A percentile compares a stretch with the other conserved stretches of the same genome.
phyloP scores from a whole-genome alignment of 1,140 invertebrate genomes.

The Drosophila santomea region DNA sequence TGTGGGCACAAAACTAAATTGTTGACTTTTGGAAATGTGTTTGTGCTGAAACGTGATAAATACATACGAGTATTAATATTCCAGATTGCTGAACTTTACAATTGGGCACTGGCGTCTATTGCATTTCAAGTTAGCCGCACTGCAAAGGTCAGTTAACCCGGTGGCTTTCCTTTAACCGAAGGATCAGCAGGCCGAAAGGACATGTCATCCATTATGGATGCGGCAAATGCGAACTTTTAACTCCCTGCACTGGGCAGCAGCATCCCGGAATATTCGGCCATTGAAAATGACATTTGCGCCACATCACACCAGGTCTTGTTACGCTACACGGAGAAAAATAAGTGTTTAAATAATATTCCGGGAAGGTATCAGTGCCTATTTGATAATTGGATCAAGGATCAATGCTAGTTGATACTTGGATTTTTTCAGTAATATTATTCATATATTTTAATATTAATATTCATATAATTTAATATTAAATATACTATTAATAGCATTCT shows the following conservation, averaged over 20 bases:
- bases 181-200: conserved; percentile 37
- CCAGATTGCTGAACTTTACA: conserved; percentile 28
- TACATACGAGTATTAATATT: conserved; percentile 8
- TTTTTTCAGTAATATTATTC: no score
- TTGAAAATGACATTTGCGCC: conserved; percentile 73
- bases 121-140: conserved; percentile 35
- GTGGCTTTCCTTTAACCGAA: conserved; percentile 49
- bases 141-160: conserved; percentile 74
- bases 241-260: conserved; percentile 36
- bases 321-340: background rate
- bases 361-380: no score
- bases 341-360: no score
- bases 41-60: conserved; percentile 11
- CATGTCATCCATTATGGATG: conserved; percentile 69
- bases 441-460: no score
- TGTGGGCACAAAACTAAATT: conserved; percentile 21
- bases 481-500: no score
- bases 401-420: no score
- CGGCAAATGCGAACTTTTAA: conserved; percentile 62
- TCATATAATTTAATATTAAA: no score
- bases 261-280: conserved; percentile 42
- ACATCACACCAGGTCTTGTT: conserved; percentile 57
- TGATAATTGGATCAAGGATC: no score
- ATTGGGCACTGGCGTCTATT: conserved; percentile 27
- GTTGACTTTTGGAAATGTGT: conserved; percentile 19